phyloP scores from a whole-genome alignment of 2,888 invertebrate genomes.

The Netelia melanura region DNA sequence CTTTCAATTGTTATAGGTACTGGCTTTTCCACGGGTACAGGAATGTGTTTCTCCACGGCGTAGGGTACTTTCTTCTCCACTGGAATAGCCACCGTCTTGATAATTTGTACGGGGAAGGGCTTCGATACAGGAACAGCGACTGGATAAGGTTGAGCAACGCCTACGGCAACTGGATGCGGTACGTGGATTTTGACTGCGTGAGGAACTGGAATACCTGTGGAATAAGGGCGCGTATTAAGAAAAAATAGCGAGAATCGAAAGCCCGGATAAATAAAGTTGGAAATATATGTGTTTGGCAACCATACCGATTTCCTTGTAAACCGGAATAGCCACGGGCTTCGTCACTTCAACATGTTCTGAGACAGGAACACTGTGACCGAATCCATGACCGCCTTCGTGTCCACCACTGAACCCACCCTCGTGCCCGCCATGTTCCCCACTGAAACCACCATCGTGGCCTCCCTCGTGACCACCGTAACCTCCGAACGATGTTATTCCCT shows the following conservation, averaged over 20 bases:
- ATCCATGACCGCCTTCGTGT: constrained; percentile 80
- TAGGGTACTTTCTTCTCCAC: constrained; percentile 91
- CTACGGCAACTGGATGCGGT: constrained; percentile 87
- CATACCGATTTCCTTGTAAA: constrained; percentile 89
- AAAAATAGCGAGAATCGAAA: neutral
- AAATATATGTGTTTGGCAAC: neutral
- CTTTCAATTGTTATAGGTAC: constrained; percentile 90
- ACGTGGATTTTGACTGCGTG: constrained; percentile 88
- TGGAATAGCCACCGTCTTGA: constrained; percentile 89
- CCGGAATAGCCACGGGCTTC: constrained; percentile 89
- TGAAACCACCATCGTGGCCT: constrained; percentile 79
- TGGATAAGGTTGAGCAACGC: constrained; percentile 89
- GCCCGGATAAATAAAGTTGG: neutral
- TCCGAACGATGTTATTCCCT: constrained; percentile 57
- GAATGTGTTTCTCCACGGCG: constrained; percentile 89
- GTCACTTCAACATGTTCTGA: constrained; percentile 90
- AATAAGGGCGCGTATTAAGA: neutral
- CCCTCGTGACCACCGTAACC: constrained; percentile 74
- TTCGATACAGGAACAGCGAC: constrained; percentile 90
- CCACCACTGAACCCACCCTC: constrained; percentile 79
- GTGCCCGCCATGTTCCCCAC: constrained; percentile 75
- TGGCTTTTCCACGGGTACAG: constrained; percentile 89
- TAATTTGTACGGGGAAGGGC: constrained; percentile 89
- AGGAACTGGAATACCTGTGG: constrained; percentile 86
- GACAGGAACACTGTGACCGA: constrained; percentile 86